Percentiles rank a stretch among this genome's conserved stretches.
phyloP scores from a whole-genome alignment of 2,797 vertebrate species.

The Loriculus beryllinus region DNA sequence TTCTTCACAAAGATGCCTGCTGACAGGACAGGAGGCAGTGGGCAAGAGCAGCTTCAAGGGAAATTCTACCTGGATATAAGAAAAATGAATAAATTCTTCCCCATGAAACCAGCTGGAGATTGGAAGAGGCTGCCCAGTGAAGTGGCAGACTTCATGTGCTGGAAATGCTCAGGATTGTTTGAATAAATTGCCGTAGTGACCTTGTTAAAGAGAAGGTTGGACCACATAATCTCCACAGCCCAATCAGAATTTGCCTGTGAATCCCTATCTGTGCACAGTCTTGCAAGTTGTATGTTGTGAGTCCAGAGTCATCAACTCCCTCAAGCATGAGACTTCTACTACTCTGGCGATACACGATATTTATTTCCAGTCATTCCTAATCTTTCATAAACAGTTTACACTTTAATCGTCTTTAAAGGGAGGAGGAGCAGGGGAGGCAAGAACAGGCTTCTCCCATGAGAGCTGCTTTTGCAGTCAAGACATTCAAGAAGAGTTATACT shows the following conservation, averaged over 20 bases:
- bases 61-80: neutral
- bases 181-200: neutral
- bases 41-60: neutral
- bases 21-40: neutral
- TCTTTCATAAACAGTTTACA: neutral
- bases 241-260: neutral
- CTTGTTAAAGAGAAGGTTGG: neutral
- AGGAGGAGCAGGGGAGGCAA: neutral
- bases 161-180: neutral
- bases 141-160: fast-evolving
- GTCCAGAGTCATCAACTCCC: neutral
- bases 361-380: neutral
- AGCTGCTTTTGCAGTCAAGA: slow-evolving; percentile 10
- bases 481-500: slow-evolving; percentile 31
- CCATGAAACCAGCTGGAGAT: neutral
- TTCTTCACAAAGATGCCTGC: neutral
- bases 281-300: neutral
- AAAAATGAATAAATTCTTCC: neutral
- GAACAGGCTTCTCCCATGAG: neutral
- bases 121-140: neutral
- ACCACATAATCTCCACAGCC: neutral
- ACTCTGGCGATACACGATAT: neutral
- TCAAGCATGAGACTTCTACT: neutral
- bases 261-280: neutral
- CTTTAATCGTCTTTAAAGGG: neutral